Base-by-base conservation (phyloP, 2,888 invertebrate genomes). In the Caenorhabditis sp. region DNA sequence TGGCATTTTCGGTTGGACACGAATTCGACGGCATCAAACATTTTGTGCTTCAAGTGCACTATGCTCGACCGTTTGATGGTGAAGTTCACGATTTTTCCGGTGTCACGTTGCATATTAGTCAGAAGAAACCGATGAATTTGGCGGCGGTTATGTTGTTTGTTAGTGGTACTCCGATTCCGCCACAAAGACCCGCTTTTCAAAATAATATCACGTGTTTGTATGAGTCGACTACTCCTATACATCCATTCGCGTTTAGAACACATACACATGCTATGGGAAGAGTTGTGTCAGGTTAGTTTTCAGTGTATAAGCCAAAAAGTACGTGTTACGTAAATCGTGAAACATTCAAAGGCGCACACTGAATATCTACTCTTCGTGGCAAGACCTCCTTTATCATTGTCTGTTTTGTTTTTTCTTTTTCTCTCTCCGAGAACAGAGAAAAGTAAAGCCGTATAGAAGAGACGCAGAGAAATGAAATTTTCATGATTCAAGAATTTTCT, bases 1-100 rank as follows among this genome's bases (percentile, higher is more conserved):
- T 91, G 21, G 91, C 89, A 12, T 91, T 91, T 82, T 88, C 89
- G 37, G 88, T 91, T 6, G 91, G 91, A 8, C 89, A 89, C 5
- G 85, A 88, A 23, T 88, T 89, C 0, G 89, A 88, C 23, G 88
- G 88, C 6, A 89, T 90, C 59, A 88, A 89, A 54, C 90, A 90
- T 83, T 83, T 91, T 23, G 90, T 91, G 3, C 84, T 91, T 1
- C 91, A 91, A 87, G 82, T 82, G 23, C 86, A 86, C 71, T 87
- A 87, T 64, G 86, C 87, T 8, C 78, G 78, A 60, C 85, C 71
- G 5, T 82, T 85, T 81, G 78, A 83, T 84, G 89, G 87, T 5
- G 87, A 88, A 66, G 85, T 86, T 21, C 83, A 82, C 36, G 90
- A 90, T 76, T 88, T 85, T 62, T 89, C 89, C 2, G 89, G 89